Evolutionary conservation across 2,888 invertebrate genomes (phyloP).

Genomic region (Psylliodes chrysocephalus): DNA sequence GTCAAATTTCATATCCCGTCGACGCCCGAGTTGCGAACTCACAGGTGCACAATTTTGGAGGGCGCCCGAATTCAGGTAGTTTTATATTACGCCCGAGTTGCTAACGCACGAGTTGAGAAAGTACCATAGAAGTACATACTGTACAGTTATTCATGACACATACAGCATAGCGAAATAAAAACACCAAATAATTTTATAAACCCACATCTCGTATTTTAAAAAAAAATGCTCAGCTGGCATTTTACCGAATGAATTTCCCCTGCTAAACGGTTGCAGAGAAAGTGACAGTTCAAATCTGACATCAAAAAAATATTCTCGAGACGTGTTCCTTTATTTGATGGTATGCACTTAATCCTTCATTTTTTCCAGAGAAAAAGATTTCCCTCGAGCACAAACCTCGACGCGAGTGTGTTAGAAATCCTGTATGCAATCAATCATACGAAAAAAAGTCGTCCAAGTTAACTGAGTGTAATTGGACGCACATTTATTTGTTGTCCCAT

Average conservation of each 20-base stretch:
- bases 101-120: too few relatives aligned
- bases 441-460: not conserved
- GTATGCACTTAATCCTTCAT: conserved; percentile 10
- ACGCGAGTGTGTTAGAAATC: conserved; percentile 1
- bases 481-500: not conserved
- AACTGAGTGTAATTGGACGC: not conserved
- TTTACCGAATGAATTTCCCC: not conserved
- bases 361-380: conserved; percentile 14
- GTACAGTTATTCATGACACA: too few relatives aligned
- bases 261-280: not conserved
- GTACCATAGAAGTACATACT: too few relatives aligned
- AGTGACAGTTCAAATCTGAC: conserved; percentile 7
- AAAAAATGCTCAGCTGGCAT: not conserved
- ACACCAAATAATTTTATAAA: not conserved
- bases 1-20: too few relatives aligned
- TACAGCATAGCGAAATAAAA: not conserved
- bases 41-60: too few relatives aligned
- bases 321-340: conserved; percentile 15
- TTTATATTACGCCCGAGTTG: too few relatives aligned
- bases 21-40: too few relatives aligned
- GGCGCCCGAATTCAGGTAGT: too few relatives aligned
- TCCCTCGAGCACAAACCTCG: conserved; percentile 13
- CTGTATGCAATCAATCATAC: conserved; percentile 14
- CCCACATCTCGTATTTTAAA: not conserved
- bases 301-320: conserved; percentile 5